Evolutionary conservation across 2,888 invertebrate genomes (phyloP), one percentile per base, ranked within the genome.

Genomic region (Heteromyza rotundicornis): DNA sequence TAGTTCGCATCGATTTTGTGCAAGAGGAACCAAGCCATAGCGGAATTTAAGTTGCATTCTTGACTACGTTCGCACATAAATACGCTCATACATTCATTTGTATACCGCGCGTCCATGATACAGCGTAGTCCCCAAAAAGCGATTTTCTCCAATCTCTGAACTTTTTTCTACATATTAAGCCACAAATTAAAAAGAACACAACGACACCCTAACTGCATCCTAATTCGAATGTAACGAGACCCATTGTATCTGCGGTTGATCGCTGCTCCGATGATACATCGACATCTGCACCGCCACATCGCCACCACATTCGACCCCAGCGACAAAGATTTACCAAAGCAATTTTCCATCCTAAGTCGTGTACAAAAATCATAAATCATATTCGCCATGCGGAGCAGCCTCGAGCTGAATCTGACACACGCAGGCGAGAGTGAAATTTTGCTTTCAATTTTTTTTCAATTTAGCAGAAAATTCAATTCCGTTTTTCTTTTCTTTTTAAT

Each of bases 401-500:
- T 17, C 16, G 17, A 50, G 40, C 56, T 27, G 32, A 57, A 57
- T 36, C 40, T 57, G 62, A 47, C 62, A 62, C 35, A 16, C 53
- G 22, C 56, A 60, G 35, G 12, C 51, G 20, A 50, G 32, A 36
- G 20, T 8, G 22, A 56, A 36, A 52, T 40, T 44, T 52, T 35
- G 47, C 16, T 27, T 53, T 27, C 44, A 17, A 17, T 58, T 49
- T 61, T 57, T 44, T 44, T 47, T 62, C 66, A 68, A 66, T 68
- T 69, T 69, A 69, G 66, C 66, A 64, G 65, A 62, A 60, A 67
- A 65, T 68, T 66, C 23, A 62, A 61, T 60, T 66, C 66, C 23
- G 20, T 20, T 53, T 53, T 16, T 60, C 60, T 67, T 69, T 66
- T 64, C 36, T 67, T 69, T 67, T 64, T 49, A 54, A 60, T 65